phyloP scores from a whole-genome alignment of 2,888 invertebrate species.

The Cetonia aurata region DNA sequence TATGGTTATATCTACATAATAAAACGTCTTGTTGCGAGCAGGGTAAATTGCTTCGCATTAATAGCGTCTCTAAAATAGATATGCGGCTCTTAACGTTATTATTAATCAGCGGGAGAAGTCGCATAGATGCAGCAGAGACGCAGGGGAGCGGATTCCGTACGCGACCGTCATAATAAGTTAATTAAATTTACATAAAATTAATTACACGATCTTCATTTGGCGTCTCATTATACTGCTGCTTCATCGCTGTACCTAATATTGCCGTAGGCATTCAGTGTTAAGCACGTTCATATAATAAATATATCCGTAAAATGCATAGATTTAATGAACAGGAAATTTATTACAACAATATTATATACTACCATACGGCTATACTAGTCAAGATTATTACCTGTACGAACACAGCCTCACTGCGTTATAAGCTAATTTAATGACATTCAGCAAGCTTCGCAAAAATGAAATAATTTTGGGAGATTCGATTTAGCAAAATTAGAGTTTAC shows the following conservation, averaged over 20 bases:
- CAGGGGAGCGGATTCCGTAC: neutral
- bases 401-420: too few species aligned
- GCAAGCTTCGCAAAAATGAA: too few species aligned
- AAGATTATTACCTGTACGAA: too few species aligned
- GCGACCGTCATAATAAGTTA: conserved; percentile 17
- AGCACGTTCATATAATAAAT: neutral
- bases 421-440: too few species aligned
- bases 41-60: conserved; percentile 33
- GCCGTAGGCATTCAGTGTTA: too few species aligned
- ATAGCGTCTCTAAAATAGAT: conserved; percentile 37
- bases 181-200: conserved; percentile 30
- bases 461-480: too few species aligned
- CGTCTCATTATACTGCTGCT: neutral
- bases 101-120: conserved; percentile 26
- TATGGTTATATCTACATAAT: neutral
- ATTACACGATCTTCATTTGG: conserved; percentile 21
- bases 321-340: neutral
- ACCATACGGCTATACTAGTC: too few species aligned
- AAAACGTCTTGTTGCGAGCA: neutral
- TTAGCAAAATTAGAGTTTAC: too few species aligned
- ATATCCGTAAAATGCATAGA: neutral
- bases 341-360: neutral
- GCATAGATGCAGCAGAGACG: neutral
- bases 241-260: too few species aligned
- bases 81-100: conserved; percentile 28